Percentiles rank a stretch among this genome's conserved stretches.
Conservation (phyloP, 2,113 vertebrate genomes). For the Spea multiplicata region DNA sequence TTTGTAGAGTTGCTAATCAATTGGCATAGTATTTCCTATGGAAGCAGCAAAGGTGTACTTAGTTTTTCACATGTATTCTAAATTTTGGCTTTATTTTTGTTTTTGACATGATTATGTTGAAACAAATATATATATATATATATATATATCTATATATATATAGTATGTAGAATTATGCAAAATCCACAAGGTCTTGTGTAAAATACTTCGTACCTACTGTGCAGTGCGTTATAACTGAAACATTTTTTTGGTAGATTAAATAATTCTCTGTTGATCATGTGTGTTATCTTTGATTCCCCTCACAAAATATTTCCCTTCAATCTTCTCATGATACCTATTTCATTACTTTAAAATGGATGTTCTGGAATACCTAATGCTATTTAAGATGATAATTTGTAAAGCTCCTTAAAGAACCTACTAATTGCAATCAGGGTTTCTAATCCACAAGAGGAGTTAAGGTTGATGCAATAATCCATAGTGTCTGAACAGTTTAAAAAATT, state of each 20-base stretch:
- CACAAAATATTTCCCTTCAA: conserved; percentile 43
- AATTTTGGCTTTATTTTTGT: no score
- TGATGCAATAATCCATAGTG: conserved; percentile 60
- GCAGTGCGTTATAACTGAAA: not conserved
- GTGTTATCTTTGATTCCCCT: conserved; percentile 1
- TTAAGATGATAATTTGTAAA: conserved; percentile 51
- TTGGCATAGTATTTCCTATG: no score
- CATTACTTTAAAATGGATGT: conserved; percentile 40
- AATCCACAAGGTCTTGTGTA: no score
- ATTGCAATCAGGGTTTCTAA: conserved; percentile 56
- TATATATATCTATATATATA: no score
- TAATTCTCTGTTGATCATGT: not conserved
- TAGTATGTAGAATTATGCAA: no score
- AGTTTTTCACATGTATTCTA: no score
- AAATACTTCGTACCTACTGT: not conserved
- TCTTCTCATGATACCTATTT: conserved; percentile 47
- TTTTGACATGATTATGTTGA: no score
- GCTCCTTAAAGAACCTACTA: conserved; percentile 54
- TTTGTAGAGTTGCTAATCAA: no score
- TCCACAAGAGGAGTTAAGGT: conserved; percentile 43
- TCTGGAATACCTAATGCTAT: conserved; percentile 56
- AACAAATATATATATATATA: no score
- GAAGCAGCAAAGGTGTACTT: no score
- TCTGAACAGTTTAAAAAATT: conserved; percentile 53
- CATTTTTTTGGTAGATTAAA: not conserved